Evolutionary conservation across 2,888 invertebrate genomes (phyloP), one percentile per base, ranked within the genome.

Genomic region (Eupithecia vulgata): DNA sequence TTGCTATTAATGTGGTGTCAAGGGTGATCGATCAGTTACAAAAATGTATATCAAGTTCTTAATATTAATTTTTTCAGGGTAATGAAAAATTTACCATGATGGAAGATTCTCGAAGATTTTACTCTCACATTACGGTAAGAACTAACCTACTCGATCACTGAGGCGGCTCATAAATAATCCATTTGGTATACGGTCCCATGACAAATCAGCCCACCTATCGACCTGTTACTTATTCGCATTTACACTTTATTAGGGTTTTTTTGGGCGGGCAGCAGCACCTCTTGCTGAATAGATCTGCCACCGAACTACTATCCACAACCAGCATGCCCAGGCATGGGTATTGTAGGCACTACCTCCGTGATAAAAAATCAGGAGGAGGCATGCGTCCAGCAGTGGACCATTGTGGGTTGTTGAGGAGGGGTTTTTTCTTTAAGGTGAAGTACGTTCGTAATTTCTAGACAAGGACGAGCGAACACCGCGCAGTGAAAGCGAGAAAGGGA

Each of bases 221-320:
- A 71, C 73, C 75, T 68, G 42, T 65, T 76, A 77, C 74, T 77
- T 74, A 76, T 76, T 72, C 73, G 67, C 72, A 76, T 74, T 78
- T 75, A 72, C 73, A 76, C 73, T 72, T 76, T 76, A 76, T 79
- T 76, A 77, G 74, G 40, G 48, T 70, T 73, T 72, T 72, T 70
- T 68, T 34, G 30, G 30, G 4, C 30, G 30, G 30, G 30, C 30
- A 30, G 30, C 30, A 30, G 30, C 30, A 30, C 30, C 30, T 30
- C 30, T 30, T 30, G 2, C 30, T 30, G 30, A 30, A 30, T 30
- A 30, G 30, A 30, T 30, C 30, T 30, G 4, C 30, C 30, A 30
- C 30, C 30, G 30, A 30, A 30, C 30, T 30, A 4, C 30, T 1
- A 30, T 30, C 30, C 30, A 1, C 30, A 30, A 30, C 30, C 30